Base-by-base conservation (phyloP, 2,888 invertebrate species). In the Dusona sp. region DNA sequence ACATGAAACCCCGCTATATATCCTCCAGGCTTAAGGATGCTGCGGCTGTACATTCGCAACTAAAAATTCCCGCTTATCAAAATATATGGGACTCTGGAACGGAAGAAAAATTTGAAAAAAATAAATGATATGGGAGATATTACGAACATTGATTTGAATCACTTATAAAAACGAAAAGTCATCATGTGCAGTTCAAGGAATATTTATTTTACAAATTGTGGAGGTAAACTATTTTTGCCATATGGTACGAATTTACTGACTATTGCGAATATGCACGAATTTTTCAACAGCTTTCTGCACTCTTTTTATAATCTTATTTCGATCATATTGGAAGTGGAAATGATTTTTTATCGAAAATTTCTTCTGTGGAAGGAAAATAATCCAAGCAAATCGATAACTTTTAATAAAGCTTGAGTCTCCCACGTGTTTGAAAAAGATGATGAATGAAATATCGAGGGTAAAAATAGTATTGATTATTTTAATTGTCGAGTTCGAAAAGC, bases 1-100 rank as follows among this genome's bases (percentile, higher is more conserved):
- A 73, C 54, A 73, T 38, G 73, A 54, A 54, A 38, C 54, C 54
- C 36, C 22, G 9, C 16, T 61, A 61, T 45, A 29, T 45, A 70
- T 70, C 70, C 48, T 25, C 19, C 16, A 29, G 25, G 25, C 70
- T 61, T 61, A 61, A 29, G 61, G 61, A 29, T 16, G 61, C 61
- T 61, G 29, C 29, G 13, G 61, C 61, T 29, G 61, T 61, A 61
- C 61, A 61, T 16, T 61, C 61, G 16, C 16, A 16, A 16, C 61
- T 13, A 13, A 61, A 61, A 61, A 61, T 61, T 29, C 2, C 16
- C 16, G 1, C 19, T 4, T 48, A 16, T 48, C 19, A 16, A 48
- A 48, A 16, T 19, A 16, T 19, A 48, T 48, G 19, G 11, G 25
- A 25, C 13, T 25, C 57, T 61, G 0, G 1, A 61, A 25, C 11